Base-by-base conservation (phyloP, 2,113 vertebrate species). In the Cinclus cinclus region DNA sequence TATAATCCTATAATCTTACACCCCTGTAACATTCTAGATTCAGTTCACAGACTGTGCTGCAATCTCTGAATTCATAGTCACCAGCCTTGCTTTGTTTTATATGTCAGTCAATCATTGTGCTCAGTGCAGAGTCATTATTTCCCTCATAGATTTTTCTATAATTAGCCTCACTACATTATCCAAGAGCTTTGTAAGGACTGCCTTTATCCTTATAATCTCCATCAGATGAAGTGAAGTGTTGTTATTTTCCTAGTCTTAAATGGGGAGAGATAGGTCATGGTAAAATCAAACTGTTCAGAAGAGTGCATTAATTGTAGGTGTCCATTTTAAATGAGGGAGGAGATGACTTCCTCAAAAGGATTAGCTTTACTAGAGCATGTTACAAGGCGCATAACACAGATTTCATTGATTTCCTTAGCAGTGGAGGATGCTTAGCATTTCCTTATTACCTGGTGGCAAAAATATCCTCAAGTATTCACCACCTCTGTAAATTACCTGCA, bases 271-370 rank as follows among this genome's bases (percentile, higher is more conserved):
- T 10, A 70, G 71, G 85, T 90, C 79, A 91, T 9, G n/a, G 17
- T 70, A 68, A 96, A 93, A 94, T 90, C 71, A 92, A 96, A 95
- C 79, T 60, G 24, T 44, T 90, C 75, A 63, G 52, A 91, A 77
- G 24, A 59, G 25, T 67, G 20, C 35, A 83, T 80, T 96, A 96
- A 90, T 94, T 88, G 63, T 56, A 83, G 50, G 30, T 77, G 87
- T 77, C 75, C 68, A 52, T 92, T 81, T 88, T 78, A 83, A 95
- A 70, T 33, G 42, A 76, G 28, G 59, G 68, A 77, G 59, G 33
- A 90, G 19, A 30, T 91, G 79, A 81, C 56, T 95, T 94, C 77
- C 71, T 60, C 47, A 83, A 86, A 95, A 80, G 41, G 60, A 80
- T 93, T 90, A 87, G 22, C 30, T 85, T 87, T 83, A 24, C 39